These are phyloP conservation scores for Clarias platycephalus DNA, from an alignment of 2,797 vertebrate genomes.

Conservation along the genomic window DNA sequence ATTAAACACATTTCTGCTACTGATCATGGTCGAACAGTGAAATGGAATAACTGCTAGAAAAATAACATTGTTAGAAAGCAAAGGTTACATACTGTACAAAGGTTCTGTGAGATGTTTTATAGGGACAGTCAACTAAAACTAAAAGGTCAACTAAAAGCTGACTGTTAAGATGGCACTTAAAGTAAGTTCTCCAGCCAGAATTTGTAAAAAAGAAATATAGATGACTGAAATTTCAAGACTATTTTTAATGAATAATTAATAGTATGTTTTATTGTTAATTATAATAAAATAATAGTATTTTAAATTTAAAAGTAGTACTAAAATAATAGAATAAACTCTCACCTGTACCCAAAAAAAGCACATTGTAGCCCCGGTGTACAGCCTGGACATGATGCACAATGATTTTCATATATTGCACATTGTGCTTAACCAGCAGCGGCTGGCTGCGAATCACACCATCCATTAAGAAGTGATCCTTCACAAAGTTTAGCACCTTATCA, in stretches of 20 bases:
- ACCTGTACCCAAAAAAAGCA: constrained; percentile 94
- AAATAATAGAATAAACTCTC: constrained; percentile 31
- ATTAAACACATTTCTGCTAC: too few relatives aligned
- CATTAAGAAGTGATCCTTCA: constrained; percentile 98
- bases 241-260: background rate
- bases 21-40: background rate
- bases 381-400: constrained; percentile 77
- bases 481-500: constrained; percentile 92
- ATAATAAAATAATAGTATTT: too few relatives aligned
- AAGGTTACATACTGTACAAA: background rate
- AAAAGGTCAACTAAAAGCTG: background rate
- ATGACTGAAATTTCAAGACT: background rate
- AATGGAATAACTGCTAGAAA: background rate
- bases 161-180: background rate
- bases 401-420: constrained; percentile 85
- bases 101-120: background rate
- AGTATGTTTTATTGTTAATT: background rate
- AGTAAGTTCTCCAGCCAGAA: background rate
- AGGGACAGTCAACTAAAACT: background rate
- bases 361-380: constrained; percentile 73
- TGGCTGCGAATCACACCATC: constrained; percentile 85
- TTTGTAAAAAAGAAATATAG: background rate
- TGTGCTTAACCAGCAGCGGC: constrained; percentile 84
- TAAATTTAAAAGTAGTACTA: too few relatives aligned
- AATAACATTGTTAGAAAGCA: background rate